Conservation (phyloP, 1,140 invertebrate species). For the Mycetomoellerius zeteki region DNA sequence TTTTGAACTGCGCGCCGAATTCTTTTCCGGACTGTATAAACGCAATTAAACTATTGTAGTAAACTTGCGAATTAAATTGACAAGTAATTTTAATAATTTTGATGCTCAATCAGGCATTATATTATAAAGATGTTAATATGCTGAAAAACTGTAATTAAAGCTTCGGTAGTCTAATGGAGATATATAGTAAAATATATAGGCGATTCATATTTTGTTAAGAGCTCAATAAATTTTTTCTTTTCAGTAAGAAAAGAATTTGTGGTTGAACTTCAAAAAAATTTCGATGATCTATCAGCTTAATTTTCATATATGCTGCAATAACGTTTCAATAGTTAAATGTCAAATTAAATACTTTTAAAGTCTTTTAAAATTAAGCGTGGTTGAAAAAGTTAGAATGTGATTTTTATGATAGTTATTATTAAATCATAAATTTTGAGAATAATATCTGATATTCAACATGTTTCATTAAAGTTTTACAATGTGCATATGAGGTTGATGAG, state of each 20-base stretch:
- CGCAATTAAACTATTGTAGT: no score
- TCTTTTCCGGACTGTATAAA: no score
- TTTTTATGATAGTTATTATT: conserved; percentile 18
- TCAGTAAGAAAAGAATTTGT: neutral
- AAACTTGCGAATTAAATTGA: no score
- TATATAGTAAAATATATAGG: no score
- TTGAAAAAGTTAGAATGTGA: neutral
- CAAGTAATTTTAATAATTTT: no score
- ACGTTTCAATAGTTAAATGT: neutral
- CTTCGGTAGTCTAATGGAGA: no score
- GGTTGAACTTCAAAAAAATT: neutral
- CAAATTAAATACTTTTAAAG: neutral
- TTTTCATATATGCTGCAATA: neutral
- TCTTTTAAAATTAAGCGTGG: neutral
- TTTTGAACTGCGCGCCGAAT: no score
- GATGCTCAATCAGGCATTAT: no score
- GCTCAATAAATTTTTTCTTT: neutral
- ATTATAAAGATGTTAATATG: no score
- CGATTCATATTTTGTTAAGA: neutral
- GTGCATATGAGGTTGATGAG: neutral
- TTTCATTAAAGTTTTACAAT: conserved; percentile 3
- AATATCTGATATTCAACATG: neutral
- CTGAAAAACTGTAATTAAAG: no score
- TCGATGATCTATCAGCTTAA: neutral
- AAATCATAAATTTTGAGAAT: conserved; percentile 12